These are phyloP conservation scores for Bicyclus anynana DNA, from an alignment of 1,140 invertebrate genomes.

Conservation along the genomic window DNA sequence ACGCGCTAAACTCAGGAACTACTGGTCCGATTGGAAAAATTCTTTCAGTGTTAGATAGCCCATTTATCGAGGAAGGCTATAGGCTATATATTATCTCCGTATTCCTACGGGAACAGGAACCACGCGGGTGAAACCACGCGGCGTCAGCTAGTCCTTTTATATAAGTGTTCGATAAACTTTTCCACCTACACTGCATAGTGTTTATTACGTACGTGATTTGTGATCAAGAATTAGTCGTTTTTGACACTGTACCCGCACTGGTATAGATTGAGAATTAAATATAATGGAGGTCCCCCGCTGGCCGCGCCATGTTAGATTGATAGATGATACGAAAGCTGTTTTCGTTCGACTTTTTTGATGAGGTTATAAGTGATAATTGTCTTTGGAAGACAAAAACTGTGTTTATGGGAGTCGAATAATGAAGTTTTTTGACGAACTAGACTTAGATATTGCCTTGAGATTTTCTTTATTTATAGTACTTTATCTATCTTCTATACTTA, in stretches of 20 bases:
- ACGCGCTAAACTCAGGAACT: too few species aligned
- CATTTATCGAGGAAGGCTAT: too few species aligned
- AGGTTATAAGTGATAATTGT: slow-evolving; percentile 55
- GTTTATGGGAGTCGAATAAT: background rate
- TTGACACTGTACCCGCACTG: slow-evolving; percentile 26
- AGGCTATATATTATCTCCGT: too few species aligned
- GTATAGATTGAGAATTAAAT: slow-evolving; percentile 29
- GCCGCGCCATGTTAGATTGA: slow-evolving; percentile 52
- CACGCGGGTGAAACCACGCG: too few species aligned
- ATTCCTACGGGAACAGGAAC: too few species aligned
- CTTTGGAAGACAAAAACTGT: slow-evolving; percentile 30
- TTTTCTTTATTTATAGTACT: too few species aligned
- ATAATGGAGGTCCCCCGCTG: slow-evolving; percentile 56
- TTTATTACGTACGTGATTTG: background rate
- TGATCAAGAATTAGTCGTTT: slow-evolving; percentile 16
- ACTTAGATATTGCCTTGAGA: too few species aligned
- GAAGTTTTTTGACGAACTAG: background rate
- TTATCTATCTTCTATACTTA: too few species aligned
- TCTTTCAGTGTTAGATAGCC: too few species aligned
- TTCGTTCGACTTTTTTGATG: slow-evolving; percentile 38
- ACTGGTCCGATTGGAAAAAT: too few species aligned
- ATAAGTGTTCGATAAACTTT: background rate
- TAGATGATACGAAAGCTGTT: slow-evolving; percentile 52
- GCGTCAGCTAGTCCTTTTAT: too few species aligned
- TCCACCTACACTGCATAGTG: background rate